These are phyloP conservation scores for Lutraria rhynchaena DNA, from an alignment of 1,140 invertebrate species.

Conservation along the genomic window DNA sequence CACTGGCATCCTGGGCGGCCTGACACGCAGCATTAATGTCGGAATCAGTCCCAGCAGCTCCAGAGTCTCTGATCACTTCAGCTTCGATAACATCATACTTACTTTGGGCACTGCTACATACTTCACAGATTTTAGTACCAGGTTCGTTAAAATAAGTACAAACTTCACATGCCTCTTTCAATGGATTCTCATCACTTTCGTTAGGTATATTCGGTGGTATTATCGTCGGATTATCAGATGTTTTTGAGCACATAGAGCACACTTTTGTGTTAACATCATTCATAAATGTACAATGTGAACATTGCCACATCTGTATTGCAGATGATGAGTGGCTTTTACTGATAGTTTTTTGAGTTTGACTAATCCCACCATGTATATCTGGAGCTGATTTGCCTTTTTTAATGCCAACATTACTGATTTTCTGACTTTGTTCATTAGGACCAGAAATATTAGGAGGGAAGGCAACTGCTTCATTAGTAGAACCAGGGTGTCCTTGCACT, in stretches of 20 bases:
- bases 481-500: background rate
- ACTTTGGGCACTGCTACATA: constrained; percentile 22
- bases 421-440: background rate
- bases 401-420: background rate
- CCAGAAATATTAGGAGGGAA: constrained; percentile 6
- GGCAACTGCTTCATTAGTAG: background rate
- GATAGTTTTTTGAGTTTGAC: background rate
- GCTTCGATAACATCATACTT: background rate
- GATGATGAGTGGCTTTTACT: constrained; percentile 9
- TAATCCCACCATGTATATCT: background rate
- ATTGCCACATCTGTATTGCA: constrained; percentile 32
- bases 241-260: constrained; percentile 33
- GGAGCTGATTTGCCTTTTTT: constrained; percentile 12
- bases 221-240: constrained; percentile 19
- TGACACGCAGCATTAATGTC: background rate
- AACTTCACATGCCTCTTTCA: constrained; percentile 21
- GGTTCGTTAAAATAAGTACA: constrained; percentile 36
- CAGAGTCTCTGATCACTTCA: background rate
- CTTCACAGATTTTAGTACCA: constrained; percentile 25
- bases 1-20: background rate
- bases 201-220: constrained; percentile 8
- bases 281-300: constrained; percentile 52
- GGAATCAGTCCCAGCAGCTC: background rate
- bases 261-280: constrained; percentile 24
- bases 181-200: background rate